These are phyloP conservation scores for Whitmania pigra DNA, from an alignment of 1,140 invertebrate genomes.

Conservation along the genomic window DNA sequence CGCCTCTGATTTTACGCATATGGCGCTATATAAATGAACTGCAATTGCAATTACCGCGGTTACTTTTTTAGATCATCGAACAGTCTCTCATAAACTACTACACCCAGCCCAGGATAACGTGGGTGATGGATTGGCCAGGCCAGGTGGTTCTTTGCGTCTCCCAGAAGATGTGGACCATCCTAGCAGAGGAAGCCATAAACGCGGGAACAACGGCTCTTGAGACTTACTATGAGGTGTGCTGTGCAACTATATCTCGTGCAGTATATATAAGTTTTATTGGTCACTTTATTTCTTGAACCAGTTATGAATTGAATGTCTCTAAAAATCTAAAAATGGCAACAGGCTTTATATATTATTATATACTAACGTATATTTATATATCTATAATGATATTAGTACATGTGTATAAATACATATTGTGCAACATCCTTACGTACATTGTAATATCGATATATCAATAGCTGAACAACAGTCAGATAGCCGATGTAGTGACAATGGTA, in stretches of 20 bases:
- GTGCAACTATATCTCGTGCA: too few relatives aligned
- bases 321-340: too few relatives aligned
- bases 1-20: too few relatives aligned
- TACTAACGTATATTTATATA: too few relatives aligned
- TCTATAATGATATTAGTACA: too few relatives aligned
- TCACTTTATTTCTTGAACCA: too few relatives aligned
- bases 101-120: conserved; percentile 53
- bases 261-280: too few relatives aligned
- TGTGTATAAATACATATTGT: too few relatives aligned
- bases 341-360: too few relatives aligned
- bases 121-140: conserved; percentile 77
- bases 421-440: too few relatives aligned
- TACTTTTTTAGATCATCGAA: neutral
- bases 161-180: conserved; percentile 73
- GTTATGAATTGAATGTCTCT: too few relatives aligned
- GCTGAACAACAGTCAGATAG: conserved; percentile 64
- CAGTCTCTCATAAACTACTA: conserved; percentile 59
- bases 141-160: conserved; percentile 78
- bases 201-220: conserved; percentile 44
- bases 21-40: too few relatives aligned
- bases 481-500: conserved; percentile 73
- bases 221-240: conserved; percentile 47
- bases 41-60: neutral
- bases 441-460: neutral
- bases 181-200: conserved; percentile 46